phyloP scores from a whole-genome alignment of 2,888 invertebrate genomes.

The Epistrophe grossulariae region DNA sequence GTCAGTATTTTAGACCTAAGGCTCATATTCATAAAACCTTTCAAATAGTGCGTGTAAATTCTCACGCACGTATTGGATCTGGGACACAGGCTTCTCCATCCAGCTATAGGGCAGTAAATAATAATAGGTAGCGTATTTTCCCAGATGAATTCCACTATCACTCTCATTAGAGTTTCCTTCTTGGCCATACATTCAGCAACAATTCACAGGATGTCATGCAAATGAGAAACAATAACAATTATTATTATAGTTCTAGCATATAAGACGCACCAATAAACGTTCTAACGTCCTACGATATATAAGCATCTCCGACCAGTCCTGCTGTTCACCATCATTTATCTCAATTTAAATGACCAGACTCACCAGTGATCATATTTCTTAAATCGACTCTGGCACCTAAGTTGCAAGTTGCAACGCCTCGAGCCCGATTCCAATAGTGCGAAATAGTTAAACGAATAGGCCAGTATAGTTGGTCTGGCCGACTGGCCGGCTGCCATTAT shows the following conservation, averaged over 20 bases:
- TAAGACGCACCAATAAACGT: conserved; percentile 25
- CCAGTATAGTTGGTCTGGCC: not conserved
- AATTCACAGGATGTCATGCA: conserved; percentile 28
- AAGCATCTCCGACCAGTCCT: no score
- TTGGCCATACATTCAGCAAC: conserved; percentile 21
- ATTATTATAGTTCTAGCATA: conserved; percentile 3
- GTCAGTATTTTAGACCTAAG: no score
- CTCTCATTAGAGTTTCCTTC: conserved; percentile 53
- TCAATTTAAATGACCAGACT: conserved; percentile 65
- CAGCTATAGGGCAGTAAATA: not conserved
- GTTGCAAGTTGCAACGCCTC: conserved; percentile 35
- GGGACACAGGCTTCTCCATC: not conserved
- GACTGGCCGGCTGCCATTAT: conserved; percentile 55
- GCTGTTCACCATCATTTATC: conserved; percentile 58
- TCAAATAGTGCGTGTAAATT: not conserved
- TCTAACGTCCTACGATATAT: not conserved
- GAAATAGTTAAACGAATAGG: conserved; percentile 54
- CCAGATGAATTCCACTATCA: conserved; percentile 31
- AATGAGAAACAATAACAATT: conserved; percentile 32
- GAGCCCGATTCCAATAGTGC: conserved; percentile 49
- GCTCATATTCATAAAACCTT: no score
- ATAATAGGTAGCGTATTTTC: not conserved
- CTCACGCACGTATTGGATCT: not conserved
- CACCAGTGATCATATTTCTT: conserved; percentile 60
- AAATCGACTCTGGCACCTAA: conserved; percentile 31